Percentiles rank a stretch among this genome's conserved stretches.
phyloP scores from a whole-genome alignment of 2,797 vertebrate species.

The Pseudomugil tenellus region DNA sequence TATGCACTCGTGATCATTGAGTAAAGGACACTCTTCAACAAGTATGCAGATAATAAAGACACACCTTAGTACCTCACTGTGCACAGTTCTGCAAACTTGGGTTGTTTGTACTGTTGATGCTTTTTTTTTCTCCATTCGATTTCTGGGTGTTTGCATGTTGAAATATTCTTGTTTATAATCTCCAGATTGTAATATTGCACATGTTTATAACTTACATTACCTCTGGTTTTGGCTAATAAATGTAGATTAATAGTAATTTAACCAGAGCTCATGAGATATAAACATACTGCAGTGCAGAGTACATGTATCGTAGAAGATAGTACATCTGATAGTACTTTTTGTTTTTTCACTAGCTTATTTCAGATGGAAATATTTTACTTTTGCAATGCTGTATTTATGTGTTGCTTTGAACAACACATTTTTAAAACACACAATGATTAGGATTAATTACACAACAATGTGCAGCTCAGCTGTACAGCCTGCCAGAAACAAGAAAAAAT shows the following conservation, averaged over 20 bases:
- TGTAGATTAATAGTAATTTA: background rate
- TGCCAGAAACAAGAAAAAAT: no score
- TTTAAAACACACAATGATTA: background rate
- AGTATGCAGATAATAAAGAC: background rate
- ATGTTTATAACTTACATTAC: no score
- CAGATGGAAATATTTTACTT: background rate
- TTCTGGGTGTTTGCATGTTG: background rate
- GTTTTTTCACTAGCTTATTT: background rate
- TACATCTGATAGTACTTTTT: background rate
- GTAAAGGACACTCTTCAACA: conserved; percentile 9
- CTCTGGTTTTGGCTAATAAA: no score
- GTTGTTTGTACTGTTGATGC: background rate
- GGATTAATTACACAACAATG: background rate
- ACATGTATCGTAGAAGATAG: background rate
- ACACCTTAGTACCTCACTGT: background rate
- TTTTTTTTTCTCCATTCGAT: background rate
- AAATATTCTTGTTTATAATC: background rate
- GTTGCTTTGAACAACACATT: no score
- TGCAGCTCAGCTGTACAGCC: no score
- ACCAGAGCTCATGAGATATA: background rate
- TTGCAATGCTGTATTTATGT: background rate
- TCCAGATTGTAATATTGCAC: no score
- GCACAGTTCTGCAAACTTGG: background rate
- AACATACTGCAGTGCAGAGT: background rate
- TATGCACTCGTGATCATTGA: conserved; percentile 55